Evolutionary conservation across 2,113 vertebrate genomes (phyloP), one percentile per base, ranked within the genome.

Genomic region (Myiozetetes cayanensis): DNA sequence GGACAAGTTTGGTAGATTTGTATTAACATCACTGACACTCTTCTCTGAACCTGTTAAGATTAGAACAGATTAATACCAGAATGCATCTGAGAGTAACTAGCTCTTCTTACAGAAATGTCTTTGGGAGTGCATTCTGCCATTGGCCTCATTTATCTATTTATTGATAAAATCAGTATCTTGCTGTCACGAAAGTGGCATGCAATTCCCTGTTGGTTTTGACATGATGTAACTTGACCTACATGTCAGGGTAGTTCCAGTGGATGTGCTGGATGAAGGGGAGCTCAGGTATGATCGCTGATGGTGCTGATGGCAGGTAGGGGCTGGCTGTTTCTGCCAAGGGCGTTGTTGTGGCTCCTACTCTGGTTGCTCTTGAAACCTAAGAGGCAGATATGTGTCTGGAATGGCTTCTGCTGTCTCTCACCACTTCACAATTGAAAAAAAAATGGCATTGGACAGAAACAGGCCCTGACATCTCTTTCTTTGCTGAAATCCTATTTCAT

Each of bases 121-220:
- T 55, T 4, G 6, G 41, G 58, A 43, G 21, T 33, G n/a, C 0
- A 0, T 52, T n/a, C 35, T 74, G 46, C 56, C 2, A 0, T 19
- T 41, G 10, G 17, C 31, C 22, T 76, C 7, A 56, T n/a, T 72
- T 52, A 53, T 47, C 20, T 30, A 63, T 78, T 72, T 65, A 41
- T 7, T 72, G 65, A 49, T 37, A 49, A 82, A 85, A 74, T 62
- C 25, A 66, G 9, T 33, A 39, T 30, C 84, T 72, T 55, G 24
- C 49, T 71, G 15, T 37, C 47, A 33, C 16, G 30, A 83, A 72
- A 15, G 28, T 1, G 2, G 43, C 6, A n/a, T 17, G 21, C 14
- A 80, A 13, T 25, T 74, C 37, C 46, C 68, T 87, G 27, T 22
- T 62, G 20, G 0, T 74, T 66, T 89, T 65, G 59, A 21, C 25